Conservation (phyloP, 2,888 invertebrate genomes). For the Apotomis capreana region DNA sequence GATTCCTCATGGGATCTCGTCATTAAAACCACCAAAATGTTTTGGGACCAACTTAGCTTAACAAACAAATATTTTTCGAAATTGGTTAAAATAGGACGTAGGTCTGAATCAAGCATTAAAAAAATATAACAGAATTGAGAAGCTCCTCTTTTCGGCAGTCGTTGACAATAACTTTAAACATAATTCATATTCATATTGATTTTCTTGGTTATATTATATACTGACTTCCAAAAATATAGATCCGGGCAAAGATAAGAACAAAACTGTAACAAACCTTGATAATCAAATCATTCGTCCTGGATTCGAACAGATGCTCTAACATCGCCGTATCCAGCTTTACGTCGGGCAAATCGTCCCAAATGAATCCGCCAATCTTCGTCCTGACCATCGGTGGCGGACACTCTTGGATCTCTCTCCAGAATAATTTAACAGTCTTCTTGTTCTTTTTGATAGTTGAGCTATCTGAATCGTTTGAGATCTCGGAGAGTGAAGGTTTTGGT, state of each 20-base stretch:
- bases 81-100: too few species aligned
- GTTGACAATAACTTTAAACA: too few species aligned
- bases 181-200: too few species aligned
- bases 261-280: slow-evolving; percentile 86
- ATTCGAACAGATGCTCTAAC: slow-evolving; percentile 98
- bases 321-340: slow-evolving; percentile 95
- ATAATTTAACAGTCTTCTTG: slow-evolving; percentile 98
- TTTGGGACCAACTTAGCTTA: too few species aligned
- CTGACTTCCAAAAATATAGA: too few species aligned
- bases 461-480: slow-evolving; percentile 72
- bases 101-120: too few species aligned
- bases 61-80: too few species aligned
- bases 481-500: slow-evolving; percentile 64
- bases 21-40: too few species aligned
- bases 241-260: neutral
- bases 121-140: too few species aligned
- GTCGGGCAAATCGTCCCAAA: slow-evolving; percentile 96
- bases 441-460: slow-evolving; percentile 88
- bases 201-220: too few species aligned
- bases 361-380: slow-evolving; percentile 86
- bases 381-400: slow-evolving; percentile 83
- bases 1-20: too few species aligned
- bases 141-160: too few species aligned
- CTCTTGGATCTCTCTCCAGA: slow-evolving; percentile 98
- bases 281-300: slow-evolving; percentile 96